These are phyloP conservation scores for Ostrea edulis DNA, from an alignment of 1,140 invertebrate species.

Conservation along the genomic window DNA sequence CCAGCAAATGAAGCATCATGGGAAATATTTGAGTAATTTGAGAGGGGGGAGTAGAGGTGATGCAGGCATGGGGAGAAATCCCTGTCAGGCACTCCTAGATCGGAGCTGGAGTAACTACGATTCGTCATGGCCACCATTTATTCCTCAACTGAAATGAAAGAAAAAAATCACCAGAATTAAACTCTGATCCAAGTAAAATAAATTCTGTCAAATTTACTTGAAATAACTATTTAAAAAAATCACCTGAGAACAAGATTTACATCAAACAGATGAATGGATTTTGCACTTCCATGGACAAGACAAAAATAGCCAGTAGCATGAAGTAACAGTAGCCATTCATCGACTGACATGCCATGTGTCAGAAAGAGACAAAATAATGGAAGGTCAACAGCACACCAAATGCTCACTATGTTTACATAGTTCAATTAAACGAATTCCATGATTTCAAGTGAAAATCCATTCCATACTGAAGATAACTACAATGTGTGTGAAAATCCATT, in stretches of 20 bases:
- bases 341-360: not conserved
- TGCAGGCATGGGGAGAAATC: conserved; percentile 53
- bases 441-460: conserved; percentile 6
- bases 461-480: not conserved
- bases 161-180: not conserved
- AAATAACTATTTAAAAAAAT: not conserved
- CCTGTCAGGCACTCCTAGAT: conserved; percentile 47
- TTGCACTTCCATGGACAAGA: not conserved
- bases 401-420: not conserved
- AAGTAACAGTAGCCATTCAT: not conserved
- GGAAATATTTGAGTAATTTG: conserved; percentile 53
- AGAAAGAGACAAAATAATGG: conserved; percentile 15
- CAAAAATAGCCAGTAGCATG: not conserved
- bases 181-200: not conserved
- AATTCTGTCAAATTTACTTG: not conserved
- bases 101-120: conserved; percentile 50
- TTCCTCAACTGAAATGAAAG: conserved; percentile 42
- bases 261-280: not conserved
- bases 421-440: conserved; percentile 19
- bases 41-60: conserved; percentile 52
- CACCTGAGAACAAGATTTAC: not conserved
- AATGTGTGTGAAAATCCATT: not conserved
- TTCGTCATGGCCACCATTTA: conserved; percentile 54
- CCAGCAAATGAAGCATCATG: conserved; percentile 43
- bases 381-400: not conserved